Evolutionary conservation across 1,140 invertebrate species (phyloP).

Genomic region (Calliopsis andreniformis): DNA sequence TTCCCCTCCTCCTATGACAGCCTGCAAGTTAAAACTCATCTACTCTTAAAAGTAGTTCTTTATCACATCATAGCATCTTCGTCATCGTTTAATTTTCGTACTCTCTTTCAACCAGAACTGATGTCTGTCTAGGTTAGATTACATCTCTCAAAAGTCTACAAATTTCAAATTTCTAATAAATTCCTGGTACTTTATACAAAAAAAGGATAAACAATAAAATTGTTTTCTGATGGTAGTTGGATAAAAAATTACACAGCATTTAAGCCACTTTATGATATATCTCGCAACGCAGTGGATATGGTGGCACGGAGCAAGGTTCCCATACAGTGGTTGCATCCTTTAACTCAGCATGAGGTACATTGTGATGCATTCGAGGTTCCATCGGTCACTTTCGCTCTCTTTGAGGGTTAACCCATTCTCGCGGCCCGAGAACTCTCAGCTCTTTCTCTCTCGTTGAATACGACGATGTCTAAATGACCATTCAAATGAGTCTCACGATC

Average conservation of each 20-base stretch:
- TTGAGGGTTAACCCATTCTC: conserved; percentile 51
- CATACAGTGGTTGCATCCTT: conserved; percentile 38
- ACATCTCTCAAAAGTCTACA: too few species aligned
- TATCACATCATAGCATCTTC: too few species aligned
- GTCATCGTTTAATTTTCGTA: too few species aligned
- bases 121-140: too few species aligned
- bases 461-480: conserved; percentile 59
- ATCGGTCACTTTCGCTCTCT: conserved; percentile 55
- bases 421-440: conserved; percentile 4
- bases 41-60: too few species aligned
- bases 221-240: background rate
- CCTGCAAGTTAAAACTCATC: too few species aligned
- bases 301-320: background rate
- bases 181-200: background rate
- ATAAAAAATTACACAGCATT: conserved; percentile 10
- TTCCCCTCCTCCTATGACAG: too few species aligned
- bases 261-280: background rate
- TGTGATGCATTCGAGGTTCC: conserved; percentile 41
- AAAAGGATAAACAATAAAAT: background rate
- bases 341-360: conserved; percentile 35
- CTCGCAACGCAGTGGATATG: background rate
- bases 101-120: too few species aligned
- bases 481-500: conserved; percentile 59
- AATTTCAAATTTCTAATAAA: background rate
- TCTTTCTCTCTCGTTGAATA: conserved; percentile 36